Evolutionary conservation across 2,888 invertebrate species (phyloP).

Genomic region (Pomacea canaliculata): DNA sequence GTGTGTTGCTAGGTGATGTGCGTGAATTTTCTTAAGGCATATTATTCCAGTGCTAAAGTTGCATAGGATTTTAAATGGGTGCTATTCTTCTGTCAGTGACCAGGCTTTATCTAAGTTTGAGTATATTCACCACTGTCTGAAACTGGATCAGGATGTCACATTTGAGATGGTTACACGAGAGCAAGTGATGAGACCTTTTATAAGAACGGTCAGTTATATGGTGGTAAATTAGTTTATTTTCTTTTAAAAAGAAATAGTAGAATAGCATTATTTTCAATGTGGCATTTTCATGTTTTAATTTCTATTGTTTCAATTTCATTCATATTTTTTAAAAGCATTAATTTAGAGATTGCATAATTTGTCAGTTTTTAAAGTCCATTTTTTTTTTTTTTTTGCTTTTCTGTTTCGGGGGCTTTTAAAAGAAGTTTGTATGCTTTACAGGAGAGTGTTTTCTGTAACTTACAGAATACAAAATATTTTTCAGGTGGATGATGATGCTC

Average conservation of each 20-base stretch:
- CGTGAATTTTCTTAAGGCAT: background rate
- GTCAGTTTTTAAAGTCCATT: background rate
- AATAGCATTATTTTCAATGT: no score
- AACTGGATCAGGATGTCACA: conserved; percentile 83
- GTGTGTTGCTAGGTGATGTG: no score
- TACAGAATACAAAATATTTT: conserved; percentile 7
- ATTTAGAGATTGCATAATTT: no score
- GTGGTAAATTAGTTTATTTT: no score
- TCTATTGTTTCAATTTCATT: no score
- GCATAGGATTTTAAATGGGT: background rate
- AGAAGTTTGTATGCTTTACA: background rate
- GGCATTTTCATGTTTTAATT: no score
- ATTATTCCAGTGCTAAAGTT: background rate
- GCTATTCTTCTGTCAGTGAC: conserved; percentile 71
- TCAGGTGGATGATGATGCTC: conserved; percentile 64
- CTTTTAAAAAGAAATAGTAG: no score
- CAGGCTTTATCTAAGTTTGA: conserved; percentile 89
- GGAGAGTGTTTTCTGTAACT: background rate
- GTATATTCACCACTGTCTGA: conserved; percentile 93
- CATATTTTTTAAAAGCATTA: no score
- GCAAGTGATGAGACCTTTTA: conserved; percentile 79
- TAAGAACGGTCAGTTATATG: conserved; percentile 76
- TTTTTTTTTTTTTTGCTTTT: background rate
- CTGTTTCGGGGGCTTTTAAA: background rate
- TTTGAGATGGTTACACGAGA: conserved; percentile 75